Percentiles rank a stretch among this genome's conserved stretches.
Conservation (phyloP, 2,113 vertebrate genomes). For the Peromyscus polionotus region DNA sequence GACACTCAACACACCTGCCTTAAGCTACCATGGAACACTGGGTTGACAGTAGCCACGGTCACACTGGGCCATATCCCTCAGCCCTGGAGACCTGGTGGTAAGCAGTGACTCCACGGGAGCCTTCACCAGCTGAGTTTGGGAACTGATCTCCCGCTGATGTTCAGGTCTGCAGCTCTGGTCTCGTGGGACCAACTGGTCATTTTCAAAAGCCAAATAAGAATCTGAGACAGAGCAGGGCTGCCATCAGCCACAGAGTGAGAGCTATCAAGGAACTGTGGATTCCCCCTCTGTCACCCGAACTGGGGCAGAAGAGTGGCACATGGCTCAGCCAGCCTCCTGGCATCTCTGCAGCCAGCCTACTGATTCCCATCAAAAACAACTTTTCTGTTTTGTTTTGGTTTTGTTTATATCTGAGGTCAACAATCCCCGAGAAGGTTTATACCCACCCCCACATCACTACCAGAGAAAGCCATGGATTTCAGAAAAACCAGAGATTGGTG, state of each 20-base stretch:
- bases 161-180: not conserved
- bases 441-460: not conserved
- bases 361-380: not conserved
- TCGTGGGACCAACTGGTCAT: not conserved
- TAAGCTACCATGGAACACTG: not conserved
- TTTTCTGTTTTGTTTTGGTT: conserved; percentile 53
- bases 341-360: not conserved
- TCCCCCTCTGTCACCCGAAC: not conserved
- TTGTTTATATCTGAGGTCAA: not conserved
- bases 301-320: not conserved
- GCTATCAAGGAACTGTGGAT: not conserved
- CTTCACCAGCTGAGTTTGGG: not conserved
- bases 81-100: not conserved
- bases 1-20: not conserved
- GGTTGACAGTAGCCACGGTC: not conserved
- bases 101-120: not conserved
- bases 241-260: not conserved
- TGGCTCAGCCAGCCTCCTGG: not conserved
- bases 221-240: conserved; percentile 37
- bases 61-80: accelerated
- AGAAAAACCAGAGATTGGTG: not conserved
- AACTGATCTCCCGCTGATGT: not conserved
- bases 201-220: conserved; percentile 26
- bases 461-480: not conserved
- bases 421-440: not conserved